These are phyloP conservation scores for Amphipyra berbera DNA, from an alignment of 2,888 invertebrate genomes.

Conservation along the genomic window DNA sequence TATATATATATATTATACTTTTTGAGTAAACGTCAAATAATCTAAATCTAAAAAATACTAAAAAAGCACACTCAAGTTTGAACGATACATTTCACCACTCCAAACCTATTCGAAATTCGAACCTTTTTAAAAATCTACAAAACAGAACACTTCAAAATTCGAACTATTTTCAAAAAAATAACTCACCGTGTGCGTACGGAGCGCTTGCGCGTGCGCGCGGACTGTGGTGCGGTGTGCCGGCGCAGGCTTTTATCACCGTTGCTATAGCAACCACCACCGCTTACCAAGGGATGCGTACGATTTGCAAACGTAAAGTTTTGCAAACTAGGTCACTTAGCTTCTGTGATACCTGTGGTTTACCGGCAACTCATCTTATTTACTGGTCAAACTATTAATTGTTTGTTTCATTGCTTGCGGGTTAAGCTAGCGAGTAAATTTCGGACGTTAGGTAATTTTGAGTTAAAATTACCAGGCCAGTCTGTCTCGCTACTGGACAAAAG, in stretches of 20 bases:
- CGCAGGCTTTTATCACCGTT: constrained; percentile 78
- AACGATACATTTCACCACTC: constrained; percentile 9
- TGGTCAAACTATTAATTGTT: constrained; percentile 47
- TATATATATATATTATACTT: neutral
- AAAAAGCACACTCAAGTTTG: constrained; percentile 18
- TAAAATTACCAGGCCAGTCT: neutral
- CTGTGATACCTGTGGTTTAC: constrained; percentile 47
- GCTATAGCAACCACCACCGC: constrained; percentile 74
- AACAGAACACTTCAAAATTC: constrained; percentile 40
- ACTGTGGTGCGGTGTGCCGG: constrained; percentile 71
- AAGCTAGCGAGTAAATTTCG: constrained; percentile 3
- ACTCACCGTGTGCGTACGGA: constrained; percentile 86
- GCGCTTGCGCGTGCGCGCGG: constrained; percentile 78
- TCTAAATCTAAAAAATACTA: neutral
- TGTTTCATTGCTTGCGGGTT: constrained; percentile 40
- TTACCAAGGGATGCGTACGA: constrained; percentile 57
- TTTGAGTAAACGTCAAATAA: neutral
- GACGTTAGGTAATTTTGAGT: constrained; percentile 1
- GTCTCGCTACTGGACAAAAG: neutral
- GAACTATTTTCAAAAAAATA: constrained; percentile 46
- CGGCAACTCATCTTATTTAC: constrained; percentile 22
- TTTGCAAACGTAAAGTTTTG: constrained; percentile 61
- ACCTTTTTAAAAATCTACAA: neutral
- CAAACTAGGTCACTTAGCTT: constrained; percentile 61
- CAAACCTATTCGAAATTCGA: neutral